Percentiles rank a stretch among this genome's conserved stretches.
Evolutionary conservation across 2,797 vertebrate species (phyloP).

Genomic region (Capromys pilorides): DNA sequence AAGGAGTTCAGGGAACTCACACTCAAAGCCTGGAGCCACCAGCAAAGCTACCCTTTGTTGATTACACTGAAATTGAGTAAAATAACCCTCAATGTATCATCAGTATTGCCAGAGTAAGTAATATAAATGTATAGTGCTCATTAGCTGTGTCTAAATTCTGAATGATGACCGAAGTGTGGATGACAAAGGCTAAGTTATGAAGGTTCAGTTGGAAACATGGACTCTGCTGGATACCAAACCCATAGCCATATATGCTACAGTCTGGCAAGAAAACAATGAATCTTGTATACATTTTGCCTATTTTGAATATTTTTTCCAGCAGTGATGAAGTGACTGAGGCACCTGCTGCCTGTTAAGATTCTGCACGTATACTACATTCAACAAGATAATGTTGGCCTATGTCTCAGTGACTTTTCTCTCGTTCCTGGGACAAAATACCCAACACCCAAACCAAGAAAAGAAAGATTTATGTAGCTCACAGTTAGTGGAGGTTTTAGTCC

Average conservation of each 20-base stretch:
- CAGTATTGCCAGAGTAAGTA: not conserved
- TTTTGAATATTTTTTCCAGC: not conserved
- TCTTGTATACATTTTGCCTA: not conserved
- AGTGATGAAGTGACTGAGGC: not conserved
- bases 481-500: too few species aligned
- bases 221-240: not conserved
- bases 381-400: not conserved
- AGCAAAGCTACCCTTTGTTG: not conserved
- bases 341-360: not conserved
- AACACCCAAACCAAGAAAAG: too few species aligned
- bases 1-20: not conserved
- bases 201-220: not conserved
- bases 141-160: not conserved
- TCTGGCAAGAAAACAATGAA: not conserved
- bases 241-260: not conserved
- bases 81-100: not conserved
- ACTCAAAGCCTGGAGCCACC: not conserved
- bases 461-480: too few species aligned
- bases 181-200: not conserved
- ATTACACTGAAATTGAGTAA: not conserved
- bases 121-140: not conserved
- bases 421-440: too few species aligned
- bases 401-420: too few species aligned
- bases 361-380: not conserved
- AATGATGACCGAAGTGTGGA: not conserved